Percentiles rank a stretch among this genome's conserved stretches.
Evolutionary conservation across 2,797 vertebrate genomes (phyloP).

Genomic region (Manis crassicaudata): DNA sequence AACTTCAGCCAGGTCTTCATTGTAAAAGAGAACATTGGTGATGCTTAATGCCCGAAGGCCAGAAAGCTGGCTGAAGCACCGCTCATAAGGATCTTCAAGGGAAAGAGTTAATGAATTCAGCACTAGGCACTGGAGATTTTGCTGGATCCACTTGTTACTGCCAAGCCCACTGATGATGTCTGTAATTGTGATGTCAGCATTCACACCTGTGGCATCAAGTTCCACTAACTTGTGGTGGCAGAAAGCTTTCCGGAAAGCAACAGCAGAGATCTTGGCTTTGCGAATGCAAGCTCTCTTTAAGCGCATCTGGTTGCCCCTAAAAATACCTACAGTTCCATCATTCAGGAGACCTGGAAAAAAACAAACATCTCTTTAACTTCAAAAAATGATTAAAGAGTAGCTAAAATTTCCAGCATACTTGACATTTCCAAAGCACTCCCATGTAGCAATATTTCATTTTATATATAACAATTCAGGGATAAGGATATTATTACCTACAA

Average conservation of each 20-base stretch:
- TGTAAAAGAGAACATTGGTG: conserved; percentile 97
- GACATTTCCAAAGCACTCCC: not conserved
- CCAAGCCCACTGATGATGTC: conserved; percentile 96
- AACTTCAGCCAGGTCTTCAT: conserved; percentile 94
- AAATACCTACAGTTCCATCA: conserved; percentile 96
- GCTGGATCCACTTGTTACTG: conserved; percentile 96
- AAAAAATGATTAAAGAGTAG: conserved; percentile 29
- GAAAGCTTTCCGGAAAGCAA: conserved; percentile 96
- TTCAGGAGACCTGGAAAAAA: conserved; percentile 92
- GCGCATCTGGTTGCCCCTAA: conserved; percentile 94
- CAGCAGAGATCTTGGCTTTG: conserved; percentile 96
- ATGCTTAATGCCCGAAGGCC: conserved; percentile 95
- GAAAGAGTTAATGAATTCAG: conserved; percentile 97
- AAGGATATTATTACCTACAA: conserved; percentile 1
- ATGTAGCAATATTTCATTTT: conserved; percentile 23
- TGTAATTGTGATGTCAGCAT: conserved; percentile 97
- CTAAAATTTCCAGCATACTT: conserved; percentile 48
- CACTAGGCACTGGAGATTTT: conserved; percentile 95
- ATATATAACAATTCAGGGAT: not conserved
- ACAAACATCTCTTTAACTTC: conserved; percentile 70
- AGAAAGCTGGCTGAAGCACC: conserved; percentile 92
- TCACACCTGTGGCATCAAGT: conserved; percentile 96
- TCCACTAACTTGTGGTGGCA: conserved; percentile 97
- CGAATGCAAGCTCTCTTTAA: conserved; percentile 95
- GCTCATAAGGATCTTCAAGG: conserved; percentile 93